Evolutionary conservation across 2,113 vertebrate species (phyloP).

Genomic region (Patagioenas fasciata): DNA sequence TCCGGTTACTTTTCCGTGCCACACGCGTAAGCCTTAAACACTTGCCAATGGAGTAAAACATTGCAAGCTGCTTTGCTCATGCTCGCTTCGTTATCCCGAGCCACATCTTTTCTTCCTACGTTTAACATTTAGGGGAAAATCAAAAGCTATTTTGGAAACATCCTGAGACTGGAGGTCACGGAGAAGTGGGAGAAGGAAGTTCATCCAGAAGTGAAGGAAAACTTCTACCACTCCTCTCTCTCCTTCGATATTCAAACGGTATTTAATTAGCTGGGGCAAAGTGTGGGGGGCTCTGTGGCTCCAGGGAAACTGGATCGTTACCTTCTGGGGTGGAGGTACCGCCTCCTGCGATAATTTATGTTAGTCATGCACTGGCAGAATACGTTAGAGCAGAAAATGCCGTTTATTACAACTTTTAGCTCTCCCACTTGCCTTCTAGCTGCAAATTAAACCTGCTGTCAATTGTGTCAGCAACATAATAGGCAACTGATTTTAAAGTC

Average conservation of each 20-base stretch:
- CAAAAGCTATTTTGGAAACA: conserved; percentile 60
- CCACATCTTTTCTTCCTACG: not conserved
- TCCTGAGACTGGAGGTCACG: conserved; percentile 61
- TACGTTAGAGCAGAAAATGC: conserved; percentile 48
- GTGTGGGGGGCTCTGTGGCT: not conserved
- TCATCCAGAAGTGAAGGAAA: conserved; percentile 53
- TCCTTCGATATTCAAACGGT: conserved; percentile 75
- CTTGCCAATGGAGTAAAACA: fast-evolving
- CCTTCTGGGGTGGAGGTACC: conserved; percentile 37
- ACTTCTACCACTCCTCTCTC: conserved; percentile 51
- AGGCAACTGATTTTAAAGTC: conserved; percentile 62
- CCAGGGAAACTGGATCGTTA: conserved; percentile 5
- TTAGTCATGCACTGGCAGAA: conserved; percentile 51
- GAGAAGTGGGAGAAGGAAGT: conserved; percentile 61
- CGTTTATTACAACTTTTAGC: conserved; percentile 57
- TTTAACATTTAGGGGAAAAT: conserved; percentile 69
- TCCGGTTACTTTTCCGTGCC: not conserved
- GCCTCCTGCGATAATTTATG: conserved; percentile 52
- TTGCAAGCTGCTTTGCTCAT: fast-evolving
- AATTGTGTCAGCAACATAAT: conserved; percentile 70
- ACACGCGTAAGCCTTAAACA: fast-evolving
- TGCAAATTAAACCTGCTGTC: conserved; percentile 73
- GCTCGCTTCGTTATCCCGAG: not conserved
- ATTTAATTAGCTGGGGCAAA: conserved; percentile 24
- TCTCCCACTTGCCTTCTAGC: conserved; percentile 57